Percentiles rank a stretch among this genome's conserved stretches.
Conservation (phyloP, 2,797 vertebrate species). For the Allobates femoralis region DNA sequence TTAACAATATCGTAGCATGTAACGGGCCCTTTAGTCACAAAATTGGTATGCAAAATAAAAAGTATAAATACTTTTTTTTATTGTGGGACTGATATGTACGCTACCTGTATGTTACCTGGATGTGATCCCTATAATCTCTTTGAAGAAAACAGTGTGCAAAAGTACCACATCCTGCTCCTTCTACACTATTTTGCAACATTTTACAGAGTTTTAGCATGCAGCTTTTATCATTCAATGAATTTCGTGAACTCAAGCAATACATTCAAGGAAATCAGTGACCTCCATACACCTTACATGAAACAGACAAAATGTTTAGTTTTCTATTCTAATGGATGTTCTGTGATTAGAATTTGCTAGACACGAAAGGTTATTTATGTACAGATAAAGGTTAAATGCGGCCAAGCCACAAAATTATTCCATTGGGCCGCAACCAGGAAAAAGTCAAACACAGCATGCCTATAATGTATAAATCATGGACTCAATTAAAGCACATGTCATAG, state of each 20-base stretch:
- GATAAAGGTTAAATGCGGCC: conserved; percentile 43
- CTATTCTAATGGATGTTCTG: conserved; percentile 1
- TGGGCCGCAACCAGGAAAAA: conserved; percentile 35
- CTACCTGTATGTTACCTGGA: too few relatives aligned
- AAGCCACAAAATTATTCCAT: conserved; percentile 43
- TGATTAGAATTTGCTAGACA: conserved; percentile 5
- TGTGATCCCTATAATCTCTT: not conserved
- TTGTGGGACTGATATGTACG: too few relatives aligned
- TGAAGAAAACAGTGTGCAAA: not conserved
- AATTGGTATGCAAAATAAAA: too few relatives aligned
- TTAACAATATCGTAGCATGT: too few relatives aligned
- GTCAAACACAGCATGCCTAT: conserved; percentile 31
- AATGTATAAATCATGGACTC: conserved; percentile 48
- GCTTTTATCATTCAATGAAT: not conserved
- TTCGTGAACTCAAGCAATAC: not conserved
- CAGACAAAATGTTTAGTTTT: conserved; percentile 33
- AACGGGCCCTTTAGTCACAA: too few relatives aligned
- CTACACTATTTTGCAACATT: not conserved
- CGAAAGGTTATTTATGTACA: conserved; percentile 36
- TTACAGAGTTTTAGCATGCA: not conserved
- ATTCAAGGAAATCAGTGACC: conserved; percentile 4
- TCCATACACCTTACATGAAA: not conserved
- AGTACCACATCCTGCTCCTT: not conserved
- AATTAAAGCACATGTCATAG: conserved; percentile 44
- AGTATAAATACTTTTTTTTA: too few relatives aligned